Percentiles rank a stretch among this genome's conserved stretches.
phyloP scores from a whole-genome alignment of 2,888 invertebrate genomes.

The Archips crataeganus region DNA sequence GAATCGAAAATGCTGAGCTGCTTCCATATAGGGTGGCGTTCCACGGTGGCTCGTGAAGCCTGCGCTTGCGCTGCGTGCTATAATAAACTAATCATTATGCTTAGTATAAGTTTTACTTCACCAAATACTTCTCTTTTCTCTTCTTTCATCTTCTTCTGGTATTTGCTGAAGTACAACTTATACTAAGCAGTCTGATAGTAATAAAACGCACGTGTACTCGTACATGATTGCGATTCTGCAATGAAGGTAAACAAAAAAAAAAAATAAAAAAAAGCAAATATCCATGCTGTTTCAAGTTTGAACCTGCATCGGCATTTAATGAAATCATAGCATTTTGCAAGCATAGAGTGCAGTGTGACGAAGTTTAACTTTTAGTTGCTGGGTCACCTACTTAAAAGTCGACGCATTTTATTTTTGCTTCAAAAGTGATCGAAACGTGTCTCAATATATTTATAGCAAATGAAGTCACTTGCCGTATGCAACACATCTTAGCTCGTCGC shows the following conservation, averaged over 20 bases:
- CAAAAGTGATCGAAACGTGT: neutral
- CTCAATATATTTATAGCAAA: conserved; percentile 18
- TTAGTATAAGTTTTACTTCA: no score
- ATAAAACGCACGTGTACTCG: neutral
- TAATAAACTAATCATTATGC: neutral
- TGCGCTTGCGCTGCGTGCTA: neutral
- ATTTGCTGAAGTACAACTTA: no score
- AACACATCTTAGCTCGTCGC: conserved; percentile 4
- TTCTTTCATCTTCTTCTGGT: no score
- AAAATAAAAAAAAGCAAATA: neutral
- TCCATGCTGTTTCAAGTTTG: neutral
- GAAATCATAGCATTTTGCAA: neutral
- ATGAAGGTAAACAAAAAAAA: no score
- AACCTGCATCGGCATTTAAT: neutral
- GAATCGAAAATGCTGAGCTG: conserved; percentile 30
- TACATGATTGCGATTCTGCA: no score
- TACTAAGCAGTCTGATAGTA: no score
- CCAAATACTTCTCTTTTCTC: no score
- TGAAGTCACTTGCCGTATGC: conserved; percentile 15
- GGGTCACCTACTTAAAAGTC: neutral
- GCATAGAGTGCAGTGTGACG: neutral
- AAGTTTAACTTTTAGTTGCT: neutral
- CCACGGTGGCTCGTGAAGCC: neutral
- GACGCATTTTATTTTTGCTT: conserved; percentile 21
- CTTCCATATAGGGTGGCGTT: conserved; percentile 12